A percentile compares a stretch with the other conserved stretches of the same genome.
phyloP scores from a whole-genome alignment of 2,113 vertebrate species.

The Lampris incognitus region DNA sequence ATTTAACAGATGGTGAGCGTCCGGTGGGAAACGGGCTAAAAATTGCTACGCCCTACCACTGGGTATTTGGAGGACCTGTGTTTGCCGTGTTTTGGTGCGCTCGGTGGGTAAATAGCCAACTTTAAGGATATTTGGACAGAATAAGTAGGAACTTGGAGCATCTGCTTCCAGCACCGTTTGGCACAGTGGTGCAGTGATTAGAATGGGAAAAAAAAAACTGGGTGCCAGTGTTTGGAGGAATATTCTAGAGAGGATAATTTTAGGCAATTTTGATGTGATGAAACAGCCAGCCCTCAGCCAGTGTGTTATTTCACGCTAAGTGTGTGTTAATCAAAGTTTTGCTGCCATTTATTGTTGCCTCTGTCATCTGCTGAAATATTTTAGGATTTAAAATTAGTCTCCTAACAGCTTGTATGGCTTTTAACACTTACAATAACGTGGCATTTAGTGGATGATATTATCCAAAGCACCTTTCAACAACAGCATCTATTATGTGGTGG shows the following conservation, averaged over 20 bases:
- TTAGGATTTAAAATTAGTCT: neutral
- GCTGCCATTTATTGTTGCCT: conserved; percentile 55
- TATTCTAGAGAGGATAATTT: conserved; percentile 40
- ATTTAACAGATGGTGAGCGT: conserved; percentile 83
- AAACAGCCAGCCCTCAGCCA: conserved; percentile 42
- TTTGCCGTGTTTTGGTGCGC: conserved; percentile 64
- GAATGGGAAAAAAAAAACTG: conserved; percentile 21
- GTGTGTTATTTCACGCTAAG: conserved; percentile 66
- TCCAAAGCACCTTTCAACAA: neutral
- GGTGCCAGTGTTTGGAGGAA: conserved; percentile 62
- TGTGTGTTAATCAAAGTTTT: conserved; percentile 66
- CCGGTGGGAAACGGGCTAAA: conserved; percentile 79
- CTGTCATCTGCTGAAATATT: conserved; percentile 46
- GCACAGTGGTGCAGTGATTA: conserved; percentile 31
- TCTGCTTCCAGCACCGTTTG: conserved; percentile 71
- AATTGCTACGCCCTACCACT: conserved; percentile 68
- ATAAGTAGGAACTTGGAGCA: conserved; percentile 72
- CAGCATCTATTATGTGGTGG: neutral
- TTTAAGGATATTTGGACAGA: conserved; percentile 67
- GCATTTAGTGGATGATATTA: neutral
- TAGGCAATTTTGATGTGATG: conserved; percentile 64
- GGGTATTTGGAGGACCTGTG: conserved; percentile 69
- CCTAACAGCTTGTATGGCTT: neutral
- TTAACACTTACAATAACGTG: conserved; percentile 12
- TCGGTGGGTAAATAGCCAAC: conserved; percentile 67